A percentile compares a stretch with the other conserved stretches of the same genome.
These are phyloP conservation scores for Abramis brama DNA, from an alignment of 2,113 vertebrate genomes.

Conservation along the genomic window DNA sequence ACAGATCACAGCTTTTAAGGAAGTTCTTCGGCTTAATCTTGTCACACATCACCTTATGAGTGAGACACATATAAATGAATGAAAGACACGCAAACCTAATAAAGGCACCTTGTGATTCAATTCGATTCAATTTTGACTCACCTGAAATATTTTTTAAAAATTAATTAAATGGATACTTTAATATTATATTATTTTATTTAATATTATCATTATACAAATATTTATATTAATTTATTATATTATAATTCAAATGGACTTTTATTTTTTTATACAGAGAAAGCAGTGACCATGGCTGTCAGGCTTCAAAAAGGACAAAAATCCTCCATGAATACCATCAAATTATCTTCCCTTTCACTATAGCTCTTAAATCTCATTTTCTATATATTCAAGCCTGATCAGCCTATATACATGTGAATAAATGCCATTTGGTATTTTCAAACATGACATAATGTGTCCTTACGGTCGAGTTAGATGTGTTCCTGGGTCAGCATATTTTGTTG, in stretches of 20 bases:
- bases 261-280: background rate
- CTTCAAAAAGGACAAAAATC: background rate
- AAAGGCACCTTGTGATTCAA: background rate
- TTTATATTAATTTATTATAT: background rate
- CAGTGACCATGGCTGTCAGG: background rate
- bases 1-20: slow-evolving; percentile 2
- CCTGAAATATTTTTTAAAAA: background rate
- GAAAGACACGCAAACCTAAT: background rate
- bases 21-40: background rate
- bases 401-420: background rate
- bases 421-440: background rate
- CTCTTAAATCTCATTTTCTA: background rate
- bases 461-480: no score
- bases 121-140: background rate
- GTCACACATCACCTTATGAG: background rate
- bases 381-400: background rate
- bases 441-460: background rate
- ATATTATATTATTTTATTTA: background rate
- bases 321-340: background rate
- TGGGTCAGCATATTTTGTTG: no score
- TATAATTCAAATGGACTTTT: background rate
- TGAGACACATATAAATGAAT: background rate
- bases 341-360: background rate
- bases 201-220: background rate
- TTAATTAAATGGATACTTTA: background rate